Conservation (phyloP, 2,888 invertebrate genomes). For the Drosophila flavopinicola region DNA sequence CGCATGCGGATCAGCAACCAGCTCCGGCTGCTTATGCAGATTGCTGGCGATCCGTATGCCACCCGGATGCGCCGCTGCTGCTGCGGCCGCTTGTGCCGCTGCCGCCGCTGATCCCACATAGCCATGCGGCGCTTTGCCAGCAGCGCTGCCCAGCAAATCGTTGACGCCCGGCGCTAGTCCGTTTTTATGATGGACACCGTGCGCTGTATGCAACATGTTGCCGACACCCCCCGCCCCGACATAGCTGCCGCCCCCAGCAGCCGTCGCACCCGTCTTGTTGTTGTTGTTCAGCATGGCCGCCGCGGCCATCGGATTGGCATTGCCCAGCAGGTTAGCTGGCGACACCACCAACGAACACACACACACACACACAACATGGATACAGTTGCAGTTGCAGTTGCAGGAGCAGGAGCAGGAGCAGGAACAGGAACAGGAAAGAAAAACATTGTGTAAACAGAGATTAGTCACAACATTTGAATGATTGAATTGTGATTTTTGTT, state of each 20-base stretch:
- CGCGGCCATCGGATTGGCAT: slow-evolving; percentile 53
- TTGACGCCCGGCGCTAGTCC: slow-evolving; percentile 29
- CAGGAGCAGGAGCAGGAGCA: not conserved
- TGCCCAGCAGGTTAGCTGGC: slow-evolving; percentile 56
- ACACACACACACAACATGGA: slow-evolving; percentile 15
- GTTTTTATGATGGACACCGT: slow-evolving; percentile 38
- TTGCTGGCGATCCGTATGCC: slow-evolving; percentile 83
- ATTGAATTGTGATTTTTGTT: too few relatives aligned
- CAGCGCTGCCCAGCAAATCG: slow-evolving; percentile 14
- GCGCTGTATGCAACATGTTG: slow-evolving; percentile 42
- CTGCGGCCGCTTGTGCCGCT: too few relatives aligned
- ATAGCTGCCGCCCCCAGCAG: too few relatives aligned
- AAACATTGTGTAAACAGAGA: not conserved
- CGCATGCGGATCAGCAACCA: slow-evolving; percentile 62
- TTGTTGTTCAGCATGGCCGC: slow-evolving; percentile 77
- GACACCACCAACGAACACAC: not conserved
- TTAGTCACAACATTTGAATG: not conserved
- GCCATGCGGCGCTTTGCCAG: slow-evolving; percentile 29
- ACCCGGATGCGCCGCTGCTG: slow-evolving; percentile 78
- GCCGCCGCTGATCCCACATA: slow-evolving; percentile 53
- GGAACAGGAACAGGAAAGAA: not conserved
- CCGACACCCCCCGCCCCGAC: slow-evolving; percentile 27
- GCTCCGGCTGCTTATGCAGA: slow-evolving; percentile 80
- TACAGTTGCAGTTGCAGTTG: not conserved
- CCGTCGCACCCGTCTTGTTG: slow-evolving; percentile 68